Base-by-base conservation (phyloP, 1,140 invertebrate genomes). In the Drosophila seguyi region DNA sequence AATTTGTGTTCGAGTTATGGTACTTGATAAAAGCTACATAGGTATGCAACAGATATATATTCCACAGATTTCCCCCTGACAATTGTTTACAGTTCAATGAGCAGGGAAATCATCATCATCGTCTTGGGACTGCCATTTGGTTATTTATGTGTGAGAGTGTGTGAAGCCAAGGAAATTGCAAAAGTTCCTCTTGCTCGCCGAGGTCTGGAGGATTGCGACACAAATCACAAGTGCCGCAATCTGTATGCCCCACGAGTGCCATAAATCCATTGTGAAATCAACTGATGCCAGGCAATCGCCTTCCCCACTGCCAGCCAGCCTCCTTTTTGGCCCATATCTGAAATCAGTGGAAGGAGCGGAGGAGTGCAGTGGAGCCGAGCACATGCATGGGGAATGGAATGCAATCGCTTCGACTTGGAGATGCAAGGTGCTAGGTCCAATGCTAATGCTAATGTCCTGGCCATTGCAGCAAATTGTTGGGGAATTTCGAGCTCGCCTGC, bases 201-300 rank as follows among this genome's bases (percentile, higher is more conserved):
- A 79, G 59, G 61, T 59, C 42, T 61, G 56, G 71, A 85, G 68
- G 76, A 87, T 77, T 77, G 80, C 71, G 73, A 78, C 76, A 78
- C 62, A 90, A 88, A 88, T 88, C 85, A 84, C 42, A 90, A 84
- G 65, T 84, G 80, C 79, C 77, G 69, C 84, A 88, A 83, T 78
- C 81, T 79, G 78, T 67, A 62, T 68, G 71, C 80, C 81, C 86
- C 86, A 63, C 52, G 81, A 85, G 78, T 90, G 86, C 71, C 82
- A 90, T 90, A 85, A 90, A 90, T 81, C 78, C 85, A 75, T 75
- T 78, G 81, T 81, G 81, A 81, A 81, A 81, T 84, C 84, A 81
- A 81, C 53, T 84, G 77, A 74, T 79, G 66, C 75, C 75, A 57
- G 31, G 47, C 36, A 57, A 50, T 48, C 56, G 20, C 10, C 31